These are phyloP conservation scores for Andrena chrysosceles DNA, from an alignment of 2,888 invertebrate genomes.

Conservation along the genomic window DNA sequence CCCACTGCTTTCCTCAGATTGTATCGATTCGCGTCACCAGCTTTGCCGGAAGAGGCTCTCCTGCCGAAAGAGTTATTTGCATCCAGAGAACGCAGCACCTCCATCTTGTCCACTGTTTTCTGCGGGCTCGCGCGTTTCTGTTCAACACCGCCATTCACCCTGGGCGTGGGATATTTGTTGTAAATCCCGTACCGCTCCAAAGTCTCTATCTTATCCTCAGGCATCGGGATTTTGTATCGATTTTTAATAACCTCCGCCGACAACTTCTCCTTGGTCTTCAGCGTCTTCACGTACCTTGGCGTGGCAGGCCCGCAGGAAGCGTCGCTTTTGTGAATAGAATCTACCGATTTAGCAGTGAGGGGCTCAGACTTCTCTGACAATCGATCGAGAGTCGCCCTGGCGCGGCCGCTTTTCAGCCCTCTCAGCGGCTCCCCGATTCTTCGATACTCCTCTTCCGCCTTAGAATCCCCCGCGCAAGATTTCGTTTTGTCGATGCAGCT, in stretches of 20 bases:
- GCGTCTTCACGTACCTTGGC: background rate
- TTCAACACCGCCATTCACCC: background rate
- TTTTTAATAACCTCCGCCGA: background rate
- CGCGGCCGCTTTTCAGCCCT: constrained; percentile 17
- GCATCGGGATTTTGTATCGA: background rate
- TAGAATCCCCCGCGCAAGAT: constrained; percentile 36
- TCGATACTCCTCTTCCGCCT: background rate
- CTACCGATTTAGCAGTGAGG: constrained; percentile 41
- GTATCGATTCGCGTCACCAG: background rate
- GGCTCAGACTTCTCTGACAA: constrained; percentile 64
- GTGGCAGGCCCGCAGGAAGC: background rate
- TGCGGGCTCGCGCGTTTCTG: background rate
- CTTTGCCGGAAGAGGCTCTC: too few species aligned
- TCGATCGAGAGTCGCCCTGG: constrained; percentile 46
- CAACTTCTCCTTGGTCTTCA: background rate
- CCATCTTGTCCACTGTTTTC: constrained; percentile 35
- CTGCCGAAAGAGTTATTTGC: background rate
- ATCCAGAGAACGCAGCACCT: constrained; percentile 28
- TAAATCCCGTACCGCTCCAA: constrained; percentile 37
- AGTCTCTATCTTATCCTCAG: background rate
- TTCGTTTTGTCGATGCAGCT: constrained; percentile 48
- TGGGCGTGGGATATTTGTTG: constrained; percentile 18
- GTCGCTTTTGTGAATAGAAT: constrained; percentile 17
- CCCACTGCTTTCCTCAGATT: constrained; percentile 12
- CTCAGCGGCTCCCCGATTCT: constrained; percentile 7